These are phyloP conservation scores for Acanthornis magna DNA, from an alignment of 2,797 vertebrate species.

Conservation along the genomic window DNA sequence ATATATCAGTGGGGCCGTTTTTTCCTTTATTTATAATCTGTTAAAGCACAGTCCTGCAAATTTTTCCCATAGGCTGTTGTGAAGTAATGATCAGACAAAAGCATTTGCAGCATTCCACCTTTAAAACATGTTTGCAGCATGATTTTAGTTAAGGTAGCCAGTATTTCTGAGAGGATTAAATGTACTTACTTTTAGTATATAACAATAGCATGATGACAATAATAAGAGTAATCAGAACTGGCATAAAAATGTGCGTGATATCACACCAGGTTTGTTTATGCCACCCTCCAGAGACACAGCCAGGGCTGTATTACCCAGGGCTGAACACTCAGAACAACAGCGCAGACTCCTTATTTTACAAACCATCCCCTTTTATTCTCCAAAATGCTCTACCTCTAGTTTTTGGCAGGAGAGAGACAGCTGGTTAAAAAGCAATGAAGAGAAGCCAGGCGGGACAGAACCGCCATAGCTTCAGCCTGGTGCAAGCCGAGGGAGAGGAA, in stretches of 20 bases:
- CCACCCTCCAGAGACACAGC: not conserved
- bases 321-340: not conserved
- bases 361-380: not conserved
- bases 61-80: not conserved
- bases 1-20: not conserved
- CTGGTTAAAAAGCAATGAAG: not conserved
- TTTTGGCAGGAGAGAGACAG: not conserved
- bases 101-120: not conserved
- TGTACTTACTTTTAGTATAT: not conserved
- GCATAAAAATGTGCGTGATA: not conserved
- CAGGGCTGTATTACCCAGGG: no score
- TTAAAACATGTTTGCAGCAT: not conserved
- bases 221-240: not conserved
- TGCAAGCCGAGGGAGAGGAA: not conserved
- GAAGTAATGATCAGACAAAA: not conserved
- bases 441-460: not conserved
- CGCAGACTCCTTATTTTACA: not conserved
- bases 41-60: not conserved
- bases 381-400: not conserved
- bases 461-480: not conserved
- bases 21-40: not conserved
- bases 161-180: not conserved
- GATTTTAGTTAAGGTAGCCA: not conserved
- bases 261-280: not conserved
- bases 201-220: not conserved